Evolutionary conservation across 1,140 invertebrate species (phyloP).

Genomic region (Linepithema humile): DNA sequence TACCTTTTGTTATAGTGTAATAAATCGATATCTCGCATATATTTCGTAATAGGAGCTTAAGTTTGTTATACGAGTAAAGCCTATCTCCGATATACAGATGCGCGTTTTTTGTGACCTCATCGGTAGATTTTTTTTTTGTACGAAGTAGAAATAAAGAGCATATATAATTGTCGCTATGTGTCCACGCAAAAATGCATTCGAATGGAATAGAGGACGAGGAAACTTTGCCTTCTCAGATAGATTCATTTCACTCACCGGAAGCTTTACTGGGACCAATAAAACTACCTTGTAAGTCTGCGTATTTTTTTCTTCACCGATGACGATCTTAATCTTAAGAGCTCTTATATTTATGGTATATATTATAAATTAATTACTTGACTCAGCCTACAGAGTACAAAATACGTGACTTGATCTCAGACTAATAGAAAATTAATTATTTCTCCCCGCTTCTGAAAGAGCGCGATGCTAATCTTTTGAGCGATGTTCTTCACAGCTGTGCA

Average conservation of each 20-base stretch:
- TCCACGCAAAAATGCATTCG: neutral
- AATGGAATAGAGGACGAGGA: neutral
- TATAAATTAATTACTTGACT: slow-evolving; percentile 70
- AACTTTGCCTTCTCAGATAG: slow-evolving; percentile 22
- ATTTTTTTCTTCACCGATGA: slow-evolving; percentile 33
- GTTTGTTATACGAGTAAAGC: slow-evolving; percentile 5
- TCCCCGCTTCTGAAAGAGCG: slow-evolving; percentile 3
- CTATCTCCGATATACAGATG: neutral
- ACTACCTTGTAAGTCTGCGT: slow-evolving; percentile 61
- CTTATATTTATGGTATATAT: slow-evolving; percentile 63
- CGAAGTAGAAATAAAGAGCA: slow-evolving; percentile 7
- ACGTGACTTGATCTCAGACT: slow-evolving; percentile 79
- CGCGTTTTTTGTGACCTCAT: slow-evolving; percentile 13
- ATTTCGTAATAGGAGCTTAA: slow-evolving; percentile 31
- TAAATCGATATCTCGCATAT: slow-evolving; percentile 29
- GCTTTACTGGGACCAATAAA: slow-evolving; percentile 69
- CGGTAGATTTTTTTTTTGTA: neutral
- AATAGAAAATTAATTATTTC: slow-evolving; percentile 63
- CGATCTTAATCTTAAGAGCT: slow-evolving; percentile 55
- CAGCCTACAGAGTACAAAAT: slow-evolving; percentile 80
- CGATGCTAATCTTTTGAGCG: slow-evolving; percentile 23
- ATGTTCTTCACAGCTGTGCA: neutral
- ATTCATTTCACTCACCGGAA: slow-evolving; percentile 56
- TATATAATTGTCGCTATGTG: neutral
- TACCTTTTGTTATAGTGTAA: slow-evolving; percentile 31